Evolutionary conservation across 2,797 vertebrate genomes (phyloP).

Genomic region (Sebastes diploproa): DNA sequence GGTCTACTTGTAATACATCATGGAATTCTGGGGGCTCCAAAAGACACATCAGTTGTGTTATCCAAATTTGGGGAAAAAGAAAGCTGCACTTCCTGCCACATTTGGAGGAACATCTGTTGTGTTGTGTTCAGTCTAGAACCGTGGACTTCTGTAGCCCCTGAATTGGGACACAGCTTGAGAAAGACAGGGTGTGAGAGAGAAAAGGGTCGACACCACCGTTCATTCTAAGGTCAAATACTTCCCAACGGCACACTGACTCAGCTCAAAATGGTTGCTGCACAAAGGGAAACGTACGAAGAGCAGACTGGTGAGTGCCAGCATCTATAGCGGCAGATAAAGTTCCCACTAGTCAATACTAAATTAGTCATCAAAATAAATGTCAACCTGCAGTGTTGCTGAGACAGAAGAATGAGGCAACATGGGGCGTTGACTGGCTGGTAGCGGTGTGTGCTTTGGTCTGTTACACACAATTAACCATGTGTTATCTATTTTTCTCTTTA

Average conservation of each 20-base stretch:
- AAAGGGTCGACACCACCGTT: conserved; percentile 17
- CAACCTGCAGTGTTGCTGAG: conserved; percentile 26
- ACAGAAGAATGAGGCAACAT: conserved; percentile 5
- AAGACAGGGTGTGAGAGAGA: neutral
- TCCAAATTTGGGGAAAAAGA: neutral
- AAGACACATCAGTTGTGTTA: neutral
- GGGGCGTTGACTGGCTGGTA: conserved; percentile 34
- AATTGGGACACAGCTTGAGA: neutral
- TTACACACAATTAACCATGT: conserved; percentile 61
- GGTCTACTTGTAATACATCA: too few species aligned
- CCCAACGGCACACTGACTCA: conserved; percentile 34
- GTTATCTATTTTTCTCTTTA: conserved; percentile 28
- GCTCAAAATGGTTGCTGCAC: conserved; percentile 24
- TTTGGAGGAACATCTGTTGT: neutral
- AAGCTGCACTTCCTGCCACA: neutral
- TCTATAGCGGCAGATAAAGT: conserved; percentile 29
- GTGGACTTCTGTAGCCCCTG: neutral
- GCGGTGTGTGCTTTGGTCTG: conserved; percentile 42
- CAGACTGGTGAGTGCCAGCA: conserved; percentile 15
- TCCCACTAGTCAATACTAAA: conserved; percentile 39
- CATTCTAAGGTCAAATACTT: conserved; percentile 29
- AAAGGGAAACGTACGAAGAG: conserved; percentile 8
- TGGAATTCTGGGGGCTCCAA: neutral
- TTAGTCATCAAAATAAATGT: conserved; percentile 54
- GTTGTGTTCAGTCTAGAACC: neutral